Percentiles rank a stretch among this genome's conserved stretches.
These are phyloP conservation scores for Eulemur mongoz DNA, from an alignment of 2,797 vertebrate species.

Conservation along the genomic window DNA sequence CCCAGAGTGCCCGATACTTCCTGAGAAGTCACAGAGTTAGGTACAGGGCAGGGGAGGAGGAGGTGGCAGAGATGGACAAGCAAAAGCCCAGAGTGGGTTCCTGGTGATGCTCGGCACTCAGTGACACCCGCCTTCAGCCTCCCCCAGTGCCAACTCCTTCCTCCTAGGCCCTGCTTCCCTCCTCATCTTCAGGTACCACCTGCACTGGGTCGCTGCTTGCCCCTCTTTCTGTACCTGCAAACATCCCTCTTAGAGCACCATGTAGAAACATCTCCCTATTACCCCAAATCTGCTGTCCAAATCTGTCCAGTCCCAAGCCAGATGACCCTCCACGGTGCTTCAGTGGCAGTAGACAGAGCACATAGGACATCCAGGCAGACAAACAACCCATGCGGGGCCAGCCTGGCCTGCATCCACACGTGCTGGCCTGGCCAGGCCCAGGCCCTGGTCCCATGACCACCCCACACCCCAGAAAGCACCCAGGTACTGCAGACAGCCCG, in stretches of 20 bases:
- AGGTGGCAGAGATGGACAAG: too few relatives aligned
- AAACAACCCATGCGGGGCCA: background rate
- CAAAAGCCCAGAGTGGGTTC: background rate
- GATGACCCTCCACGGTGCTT: background rate
- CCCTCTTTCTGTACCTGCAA: background rate
- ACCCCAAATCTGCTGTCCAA: background rate
- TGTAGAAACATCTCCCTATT: background rate
- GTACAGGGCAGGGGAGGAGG: background rate
- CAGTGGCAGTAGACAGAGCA: background rate
- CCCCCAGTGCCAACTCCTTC: background rate
- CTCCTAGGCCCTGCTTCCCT: background rate
- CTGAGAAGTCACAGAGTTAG: slow-evolving; percentile 79
- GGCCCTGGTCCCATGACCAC: background rate
- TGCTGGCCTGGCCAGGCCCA: background rate
- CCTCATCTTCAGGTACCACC: background rate
- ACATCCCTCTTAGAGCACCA: background rate
- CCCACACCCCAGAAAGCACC: background rate
- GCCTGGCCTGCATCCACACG: background rate
- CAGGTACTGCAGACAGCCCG: background rate
- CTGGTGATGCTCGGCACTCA: background rate
- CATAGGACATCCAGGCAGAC: background rate
- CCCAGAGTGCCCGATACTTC: slow-evolving; percentile 88
- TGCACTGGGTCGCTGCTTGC: background rate
- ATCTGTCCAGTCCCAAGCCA: background rate
- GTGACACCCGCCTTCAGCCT: background rate